Conservation (phyloP, 2,797 vertebrate genomes). For the Hoplostethus atlanticus region DNA sequence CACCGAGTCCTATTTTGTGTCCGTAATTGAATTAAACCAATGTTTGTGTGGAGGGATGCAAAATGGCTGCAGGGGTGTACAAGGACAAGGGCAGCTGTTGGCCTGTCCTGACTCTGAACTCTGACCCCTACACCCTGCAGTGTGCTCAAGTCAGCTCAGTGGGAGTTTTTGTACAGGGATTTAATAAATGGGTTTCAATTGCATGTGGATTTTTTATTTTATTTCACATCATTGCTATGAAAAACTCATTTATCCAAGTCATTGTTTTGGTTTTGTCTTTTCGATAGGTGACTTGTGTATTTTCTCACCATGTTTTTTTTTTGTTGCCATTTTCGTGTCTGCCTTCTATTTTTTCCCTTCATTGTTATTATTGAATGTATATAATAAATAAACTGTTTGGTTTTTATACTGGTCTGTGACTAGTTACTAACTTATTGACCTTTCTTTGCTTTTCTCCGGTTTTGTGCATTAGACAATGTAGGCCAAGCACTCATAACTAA, state of each 20-base stretch:
- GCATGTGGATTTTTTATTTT: slow-evolving; percentile 73
- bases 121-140: slow-evolving; percentile 49
- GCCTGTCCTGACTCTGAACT: slow-evolving; percentile 13
- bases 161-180: slow-evolving; percentile 75
- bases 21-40: slow-evolving; percentile 18
- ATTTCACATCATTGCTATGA: slow-evolving; percentile 58
- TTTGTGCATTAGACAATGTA: not conserved
- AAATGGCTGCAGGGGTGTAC: slow-evolving; percentile 2
- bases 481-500: not conserved
- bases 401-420: slow-evolving; percentile 76
- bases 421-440: slow-evolving; percentile 27
- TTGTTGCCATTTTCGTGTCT: slow-evolving; percentile 77
- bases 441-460: not conserved
- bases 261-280: slow-evolving; percentile 47
- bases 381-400: slow-evolving; percentile 87
- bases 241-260: slow-evolving; percentile 75
- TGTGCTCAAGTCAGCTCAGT: slow-evolving; percentile 59
- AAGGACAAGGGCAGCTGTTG: too few relatives aligned
- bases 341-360: slow-evolving; percentile 81
- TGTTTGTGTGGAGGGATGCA: slow-evolving; percentile 9
- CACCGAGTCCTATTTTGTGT: not conserved
- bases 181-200: slow-evolving; percentile 73
- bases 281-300: slow-evolving; percentile 74
- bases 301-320: slow-evolving; percentile 72
- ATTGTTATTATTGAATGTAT: slow-evolving; percentile 86